Percentiles rank a stretch among this genome's conserved stretches.
Evolutionary conservation across 2,113 vertebrate genomes (phyloP).

Genomic region (Carassius auratus): DNA sequence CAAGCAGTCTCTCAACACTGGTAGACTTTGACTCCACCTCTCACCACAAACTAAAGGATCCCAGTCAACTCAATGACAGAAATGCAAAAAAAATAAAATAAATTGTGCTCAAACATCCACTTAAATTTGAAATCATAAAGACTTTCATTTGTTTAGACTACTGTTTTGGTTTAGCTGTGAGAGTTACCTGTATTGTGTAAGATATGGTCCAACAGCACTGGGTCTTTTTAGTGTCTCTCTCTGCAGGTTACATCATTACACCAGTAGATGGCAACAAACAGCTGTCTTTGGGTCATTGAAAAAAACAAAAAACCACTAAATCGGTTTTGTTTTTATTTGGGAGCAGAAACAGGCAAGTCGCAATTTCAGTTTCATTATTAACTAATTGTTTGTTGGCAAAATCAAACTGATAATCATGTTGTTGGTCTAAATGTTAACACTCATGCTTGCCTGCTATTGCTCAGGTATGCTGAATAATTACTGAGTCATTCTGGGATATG

Average conservation of each 20-base stretch:
- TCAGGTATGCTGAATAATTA: background rate
- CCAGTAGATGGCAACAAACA: background rate
- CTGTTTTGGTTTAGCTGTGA: background rate
- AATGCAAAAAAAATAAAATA: background rate
- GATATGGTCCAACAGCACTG: conserved; percentile 47
- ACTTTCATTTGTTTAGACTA: background rate
- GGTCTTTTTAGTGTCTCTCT: background rate
- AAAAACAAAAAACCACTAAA: background rate
- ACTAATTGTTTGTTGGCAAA: background rate
- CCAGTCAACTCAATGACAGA: conserved; percentile 69
- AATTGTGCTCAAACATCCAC: background rate
- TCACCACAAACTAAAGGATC: conserved; percentile 75
- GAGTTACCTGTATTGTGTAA: conserved; percentile 78
- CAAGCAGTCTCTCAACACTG: conserved; percentile 76
- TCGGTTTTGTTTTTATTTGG: background rate
- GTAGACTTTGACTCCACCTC: conserved; percentile 82
- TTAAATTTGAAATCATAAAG: background rate
- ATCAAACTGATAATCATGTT: background rate
- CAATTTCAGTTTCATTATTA: background rate
- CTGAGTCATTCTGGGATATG: background rate
- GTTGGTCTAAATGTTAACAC: background rate
- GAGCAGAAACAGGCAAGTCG: background rate
- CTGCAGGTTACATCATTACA: background rate
- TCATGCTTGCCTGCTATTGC: background rate
- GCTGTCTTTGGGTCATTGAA: background rate